Evolutionary conservation across 2,797 vertebrate genomes (phyloP).

Genomic region (Gila robusta): DNA sequence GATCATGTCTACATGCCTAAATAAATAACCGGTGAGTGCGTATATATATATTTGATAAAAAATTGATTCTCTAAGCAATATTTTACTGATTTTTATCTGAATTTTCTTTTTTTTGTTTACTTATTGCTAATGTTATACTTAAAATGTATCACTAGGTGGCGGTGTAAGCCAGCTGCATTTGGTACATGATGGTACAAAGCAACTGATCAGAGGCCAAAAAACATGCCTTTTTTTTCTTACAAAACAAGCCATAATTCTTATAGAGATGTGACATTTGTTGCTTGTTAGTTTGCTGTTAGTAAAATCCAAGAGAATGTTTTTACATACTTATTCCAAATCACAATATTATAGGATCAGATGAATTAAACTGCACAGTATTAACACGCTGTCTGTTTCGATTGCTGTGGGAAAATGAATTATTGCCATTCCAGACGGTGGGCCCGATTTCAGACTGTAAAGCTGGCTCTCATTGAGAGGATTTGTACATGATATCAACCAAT

Average conservation of each 20-base stretch:
- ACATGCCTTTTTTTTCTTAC: slow-evolving; percentile 45
- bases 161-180: slow-evolving; percentile 56
- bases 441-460: slow-evolving; percentile 46
- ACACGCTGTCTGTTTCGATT: not conserved
- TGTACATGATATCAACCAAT: slow-evolving; percentile 33
- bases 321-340: slow-evolving; percentile 58
- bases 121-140: not conserved
- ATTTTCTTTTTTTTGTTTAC: not conserved
- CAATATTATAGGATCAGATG: slow-evolving; percentile 50
- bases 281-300: slow-evolving; percentile 51
- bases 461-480: slow-evolving; percentile 36
- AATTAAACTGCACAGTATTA: slow-evolving; percentile 29
- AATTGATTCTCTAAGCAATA: not conserved
- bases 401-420: slow-evolving; percentile 53
- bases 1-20: no score
- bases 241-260: slow-evolving; percentile 59
- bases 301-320: slow-evolving; percentile 56
- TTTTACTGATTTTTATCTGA: not conserved
- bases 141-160: slow-evolving; percentile 71
- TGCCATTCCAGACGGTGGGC: slow-evolving; percentile 36
- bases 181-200: no score
- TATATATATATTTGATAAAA: not conserved
- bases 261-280: slow-evolving; percentile 50
- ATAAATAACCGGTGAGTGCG: no score
- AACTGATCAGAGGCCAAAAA: slow-evolving; percentile 27